Base-by-base conservation (phyloP, 2,888 invertebrate genomes). In the Chymomyza procnemis region DNA sequence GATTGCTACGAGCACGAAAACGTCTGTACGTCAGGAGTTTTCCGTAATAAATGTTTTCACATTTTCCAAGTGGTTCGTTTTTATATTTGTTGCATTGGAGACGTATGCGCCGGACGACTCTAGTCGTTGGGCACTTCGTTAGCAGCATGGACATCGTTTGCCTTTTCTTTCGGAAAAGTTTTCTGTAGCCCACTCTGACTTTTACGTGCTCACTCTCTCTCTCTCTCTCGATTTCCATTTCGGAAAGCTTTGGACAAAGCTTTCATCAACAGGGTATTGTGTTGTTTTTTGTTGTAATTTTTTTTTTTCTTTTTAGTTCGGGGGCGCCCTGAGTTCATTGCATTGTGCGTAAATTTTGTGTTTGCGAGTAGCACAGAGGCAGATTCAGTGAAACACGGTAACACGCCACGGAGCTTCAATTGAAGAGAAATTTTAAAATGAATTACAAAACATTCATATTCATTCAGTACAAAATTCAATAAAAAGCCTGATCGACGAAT, bases 21-120 rank as follows among this genome's bases (percentile, higher is more conserved):
- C 78, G 76, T 79, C 78, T 71, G 69, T 66, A 69, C 85, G 79
- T 60, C 74, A 77, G 81, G 75, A 86, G 79, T 73, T 76, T 76
- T 75, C 75, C 80, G 85, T 79, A 84, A 78, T 73, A 75, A 88
- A 82, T 88, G 88, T 72, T 78, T 81, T 78, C 68, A 62, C 73
- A 75, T 72, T 76, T 75, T 73, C 76, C 77, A 80, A 78, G 63
- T 61, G 58, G 34, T 70, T 71, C 74, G 78, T 76, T 80, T 79
- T 85, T 87, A 88, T 87, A 88, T 88, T 80, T 78, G 79, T 78
- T 76, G 74, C 76, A 74, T 75, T 52, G 54, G 52, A n/a, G 18
- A 21, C 64, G 63, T 9, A 57, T 50, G 61, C 26, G 64, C 66
- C 62, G 26, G 19, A 26, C 26, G 26, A 26, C 4, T 26, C 26